Evolutionary conservation across 2,888 invertebrate genomes (phyloP).

Genomic region (Pseudeuparius sepicola): DNA sequence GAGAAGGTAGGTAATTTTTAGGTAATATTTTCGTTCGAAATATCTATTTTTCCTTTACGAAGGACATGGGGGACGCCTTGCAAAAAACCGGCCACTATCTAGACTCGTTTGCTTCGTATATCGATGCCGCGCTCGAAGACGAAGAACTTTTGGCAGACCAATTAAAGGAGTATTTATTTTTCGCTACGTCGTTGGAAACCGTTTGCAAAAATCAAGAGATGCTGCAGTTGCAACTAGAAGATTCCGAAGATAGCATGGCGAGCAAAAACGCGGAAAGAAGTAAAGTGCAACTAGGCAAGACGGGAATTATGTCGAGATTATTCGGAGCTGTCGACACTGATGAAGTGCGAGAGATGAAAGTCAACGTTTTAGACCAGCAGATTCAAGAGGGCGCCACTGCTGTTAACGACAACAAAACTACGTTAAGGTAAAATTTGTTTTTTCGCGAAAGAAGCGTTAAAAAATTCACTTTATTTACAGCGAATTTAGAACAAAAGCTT

Average conservation of each 20-base stretch:
- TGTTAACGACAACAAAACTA: conserved; percentile 48
- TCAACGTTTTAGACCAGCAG: conserved; percentile 55
- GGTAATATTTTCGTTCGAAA: too few species aligned
- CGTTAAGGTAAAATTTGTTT: conserved; percentile 48
- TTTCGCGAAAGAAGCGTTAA: neutral
- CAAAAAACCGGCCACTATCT: conserved; percentile 59
- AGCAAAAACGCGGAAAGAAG: conserved; percentile 45
- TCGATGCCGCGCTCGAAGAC: conserved; percentile 53
- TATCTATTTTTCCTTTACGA: too few species aligned
- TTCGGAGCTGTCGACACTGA: conserved; percentile 69
- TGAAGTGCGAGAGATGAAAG: conserved; percentile 61
- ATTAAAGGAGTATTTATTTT: conserved; percentile 73
- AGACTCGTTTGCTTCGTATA: conserved; percentile 38
- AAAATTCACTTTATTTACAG: conserved; percentile 38
- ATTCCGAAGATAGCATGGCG: conserved; percentile 49
- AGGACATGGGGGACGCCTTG: conserved; percentile 70
- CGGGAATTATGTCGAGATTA: conserved; percentile 60
- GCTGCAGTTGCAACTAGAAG: conserved; percentile 60
- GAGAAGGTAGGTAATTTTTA: conserved; percentile 46
- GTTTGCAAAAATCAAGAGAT: conserved; percentile 61
- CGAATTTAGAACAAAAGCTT: conserved; percentile 57
- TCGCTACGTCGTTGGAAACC: conserved; percentile 58
- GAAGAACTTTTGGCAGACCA: conserved; percentile 77
- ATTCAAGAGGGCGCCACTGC: conserved; percentile 50
- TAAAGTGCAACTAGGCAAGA: conserved; percentile 55